Evolutionary conservation across 1,140 invertebrate genomes (phyloP).

Genomic region (Calosoma granatense): DNA sequence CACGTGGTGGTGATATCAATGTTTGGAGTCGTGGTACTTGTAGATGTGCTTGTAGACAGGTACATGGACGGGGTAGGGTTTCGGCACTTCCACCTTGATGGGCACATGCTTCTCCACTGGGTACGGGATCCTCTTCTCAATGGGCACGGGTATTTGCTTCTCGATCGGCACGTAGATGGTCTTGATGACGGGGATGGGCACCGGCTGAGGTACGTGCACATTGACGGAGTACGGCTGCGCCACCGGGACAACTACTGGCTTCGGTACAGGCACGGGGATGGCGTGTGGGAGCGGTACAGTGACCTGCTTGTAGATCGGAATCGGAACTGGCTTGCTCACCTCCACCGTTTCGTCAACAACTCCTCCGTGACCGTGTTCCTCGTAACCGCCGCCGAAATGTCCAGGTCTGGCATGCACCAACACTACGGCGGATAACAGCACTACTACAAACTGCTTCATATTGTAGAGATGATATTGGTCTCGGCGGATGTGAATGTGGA

Average conservation of each 20-base stretch:
- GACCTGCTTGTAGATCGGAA: slow-evolving; percentile 58
- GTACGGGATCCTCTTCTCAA: slow-evolving; percentile 61
- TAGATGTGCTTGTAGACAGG: slow-evolving; percentile 59
- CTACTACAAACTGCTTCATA: neutral
- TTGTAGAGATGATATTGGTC: neutral
- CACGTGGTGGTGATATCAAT: no score
- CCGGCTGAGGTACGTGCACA: slow-evolving; percentile 57
- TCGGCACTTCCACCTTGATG: slow-evolving; percentile 57
- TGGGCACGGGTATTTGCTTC: slow-evolving; percentile 58
- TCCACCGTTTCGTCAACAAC: slow-evolving; percentile 35
- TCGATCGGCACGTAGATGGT: slow-evolving; percentile 60
- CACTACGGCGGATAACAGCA: neutral
- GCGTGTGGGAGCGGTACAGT: slow-evolving; percentile 53
- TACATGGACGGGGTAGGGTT: slow-evolving; percentile 58
- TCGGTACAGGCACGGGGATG: slow-evolving; percentile 55
- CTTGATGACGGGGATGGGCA: slow-evolving; percentile 57
- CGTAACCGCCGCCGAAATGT: neutral
- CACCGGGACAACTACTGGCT: slow-evolving; percentile 56
- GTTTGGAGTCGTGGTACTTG: slow-evolving; percentile 31
- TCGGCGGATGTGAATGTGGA: no score
- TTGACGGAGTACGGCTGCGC: slow-evolving; percentile 63
- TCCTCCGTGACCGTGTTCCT: neutral
- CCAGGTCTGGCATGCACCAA: neutral
- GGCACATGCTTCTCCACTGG: slow-evolving; percentile 63
- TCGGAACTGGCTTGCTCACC: slow-evolving; percentile 52